Percentiles rank a stretch among this genome's conserved stretches.
phyloP scores from a whole-genome alignment of 2,113 vertebrate species.

The Leptodactylus fuscus region DNA sequence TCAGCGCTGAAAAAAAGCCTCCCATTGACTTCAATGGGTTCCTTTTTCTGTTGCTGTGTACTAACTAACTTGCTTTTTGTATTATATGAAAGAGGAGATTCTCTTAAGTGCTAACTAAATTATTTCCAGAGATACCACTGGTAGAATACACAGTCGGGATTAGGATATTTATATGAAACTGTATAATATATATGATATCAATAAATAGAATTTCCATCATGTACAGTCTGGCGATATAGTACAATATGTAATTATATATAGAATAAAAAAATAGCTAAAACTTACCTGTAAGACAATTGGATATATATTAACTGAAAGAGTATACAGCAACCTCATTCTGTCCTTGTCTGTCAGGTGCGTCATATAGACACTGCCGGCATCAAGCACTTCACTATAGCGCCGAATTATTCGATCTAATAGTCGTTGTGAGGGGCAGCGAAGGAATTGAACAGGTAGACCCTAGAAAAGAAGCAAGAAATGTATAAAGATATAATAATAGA shows the following conservation, averaged over 20 bases:
- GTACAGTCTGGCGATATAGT: background rate
- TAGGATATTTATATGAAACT: no score
- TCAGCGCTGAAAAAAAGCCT: no score
- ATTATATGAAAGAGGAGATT: no score
- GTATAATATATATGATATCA: no score
- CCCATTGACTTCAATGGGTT: no score
- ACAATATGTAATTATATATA: no score
- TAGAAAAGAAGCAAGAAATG: slow-evolving; percentile 22
- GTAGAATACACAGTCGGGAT: no score
- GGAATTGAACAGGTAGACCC: slow-evolving; percentile 78
- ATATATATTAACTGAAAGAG: slow-evolving; percentile 80
- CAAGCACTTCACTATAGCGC: slow-evolving; percentile 81
- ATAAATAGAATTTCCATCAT: background rate
- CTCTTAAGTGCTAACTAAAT: no score
- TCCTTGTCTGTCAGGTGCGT: slow-evolving; percentile 80
- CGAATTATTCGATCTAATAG: slow-evolving; percentile 82
- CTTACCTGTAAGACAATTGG: slow-evolving; percentile 82
- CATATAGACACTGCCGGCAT: slow-evolving; percentile 85
- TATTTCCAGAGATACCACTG: no score
- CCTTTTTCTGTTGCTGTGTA: no score
- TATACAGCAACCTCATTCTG: slow-evolving; percentile 83
- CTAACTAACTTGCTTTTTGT: no score
- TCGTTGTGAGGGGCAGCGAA: slow-evolving; percentile 82
- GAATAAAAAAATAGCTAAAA: no score
- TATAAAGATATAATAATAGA: background rate